Evolutionary conservation across 2,888 invertebrate genomes (phyloP).

Genomic region (Melieria omissa): DNA sequence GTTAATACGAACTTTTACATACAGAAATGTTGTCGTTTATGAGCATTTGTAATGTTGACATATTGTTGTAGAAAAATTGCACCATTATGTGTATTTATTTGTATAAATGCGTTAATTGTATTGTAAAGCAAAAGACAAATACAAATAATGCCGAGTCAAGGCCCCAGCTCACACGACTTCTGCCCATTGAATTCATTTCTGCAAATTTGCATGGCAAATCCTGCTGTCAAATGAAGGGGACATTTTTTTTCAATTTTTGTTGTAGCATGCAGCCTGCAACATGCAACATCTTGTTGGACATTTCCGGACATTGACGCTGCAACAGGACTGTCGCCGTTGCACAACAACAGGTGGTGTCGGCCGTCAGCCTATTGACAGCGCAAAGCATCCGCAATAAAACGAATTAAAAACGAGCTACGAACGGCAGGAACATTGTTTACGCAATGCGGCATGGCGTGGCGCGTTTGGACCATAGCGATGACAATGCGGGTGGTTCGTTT

Average conservation of each 20-base stretch:
- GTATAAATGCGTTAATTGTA: no score
- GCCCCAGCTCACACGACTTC: no score
- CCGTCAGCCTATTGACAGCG: conserved; percentile 29
- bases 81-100: no score
- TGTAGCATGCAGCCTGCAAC: conserved; percentile 14
- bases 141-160: no score
- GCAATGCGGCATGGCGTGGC: conserved; percentile 39
- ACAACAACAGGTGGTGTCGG: conserved; percentile 57
- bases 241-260: conserved; percentile 22
- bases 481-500: no score
- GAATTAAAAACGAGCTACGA: conserved; percentile 7
- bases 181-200: conserved; percentile 34
- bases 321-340: conserved; percentile 21
- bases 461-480: no score
- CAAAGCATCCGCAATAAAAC: conserved; percentile 21
- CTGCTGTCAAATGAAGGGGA: conserved; percentile 6
- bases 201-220: conserved; percentile 56
- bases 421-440: conserved; percentile 42
- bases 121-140: no score
- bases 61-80: no score
- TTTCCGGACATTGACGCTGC: conserved; percentile 50
- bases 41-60: no score
- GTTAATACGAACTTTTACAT: no score
- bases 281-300: conserved; percentile 61
- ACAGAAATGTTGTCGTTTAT: no score